Evolutionary conservation across 2,888 invertebrate species (phyloP).

Genomic region (Chloroclystis v-ata): DNA sequence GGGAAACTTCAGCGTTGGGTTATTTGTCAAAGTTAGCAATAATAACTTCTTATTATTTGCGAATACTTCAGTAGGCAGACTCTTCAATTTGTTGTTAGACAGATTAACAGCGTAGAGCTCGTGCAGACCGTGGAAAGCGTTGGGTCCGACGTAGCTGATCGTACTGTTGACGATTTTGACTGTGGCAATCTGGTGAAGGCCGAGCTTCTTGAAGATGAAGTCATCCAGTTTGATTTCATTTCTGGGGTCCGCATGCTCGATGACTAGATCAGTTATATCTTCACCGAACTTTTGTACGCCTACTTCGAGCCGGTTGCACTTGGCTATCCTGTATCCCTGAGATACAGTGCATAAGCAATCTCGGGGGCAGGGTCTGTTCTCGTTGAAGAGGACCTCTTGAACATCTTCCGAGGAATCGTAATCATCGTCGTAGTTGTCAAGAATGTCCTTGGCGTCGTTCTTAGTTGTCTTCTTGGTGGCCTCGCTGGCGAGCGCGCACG

Average conservation of each 20-base stretch:
- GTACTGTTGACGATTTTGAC: conserved; percentile 84
- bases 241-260: conserved; percentile 79
- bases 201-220: conserved; percentile 79
- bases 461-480: conserved; percentile 57
- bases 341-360: conserved; percentile 80
- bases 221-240: conserved; percentile 79
- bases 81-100: conserved; percentile 81
- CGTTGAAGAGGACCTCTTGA: conserved; percentile 69
- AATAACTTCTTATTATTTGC: conserved; percentile 81
- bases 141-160: conserved; percentile 81
- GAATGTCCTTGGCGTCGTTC: conserved; percentile 55
- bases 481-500: conserved; percentile 63
- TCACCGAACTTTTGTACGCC: conserved; percentile 82
- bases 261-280: conserved; percentile 81
- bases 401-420: conserved; percentile 62
- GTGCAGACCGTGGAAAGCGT: conserved; percentile 83
- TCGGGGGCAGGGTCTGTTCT: conserved; percentile 78
- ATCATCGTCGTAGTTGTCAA: conserved; percentile 66
- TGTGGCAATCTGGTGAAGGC: conserved; percentile 81
- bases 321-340: conserved; percentile 80
- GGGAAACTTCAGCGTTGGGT: conserved; percentile 76
- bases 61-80: conserved; percentile 84
- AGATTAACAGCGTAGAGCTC: conserved; percentile 83
- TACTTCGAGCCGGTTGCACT: conserved; percentile 82
- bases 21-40: conserved; percentile 82